Evolutionary conservation across 2,888 invertebrate genomes (phyloP), one percentile per base, ranked within the genome.

Genomic region (Eupeodes luniger): DNA sequence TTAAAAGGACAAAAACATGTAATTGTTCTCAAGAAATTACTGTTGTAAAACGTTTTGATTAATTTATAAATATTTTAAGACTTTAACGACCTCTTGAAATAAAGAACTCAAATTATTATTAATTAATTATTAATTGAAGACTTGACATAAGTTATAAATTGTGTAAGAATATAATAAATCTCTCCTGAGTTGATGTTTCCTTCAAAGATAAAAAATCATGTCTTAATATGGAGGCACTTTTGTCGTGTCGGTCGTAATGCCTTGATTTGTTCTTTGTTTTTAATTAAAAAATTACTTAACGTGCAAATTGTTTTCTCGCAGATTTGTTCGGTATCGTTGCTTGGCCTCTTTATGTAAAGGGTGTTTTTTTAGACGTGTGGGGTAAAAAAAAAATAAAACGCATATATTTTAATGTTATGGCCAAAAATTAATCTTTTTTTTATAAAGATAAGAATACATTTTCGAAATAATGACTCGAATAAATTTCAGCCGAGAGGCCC

Each of bases 261-360:
- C 40, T 5, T 40, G 40, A 5, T 5, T 40, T 40, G 2, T 5
- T 64, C 14, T 44, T 64, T 40, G n/a, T 11, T 16, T 75, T 75
- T 64, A 80, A 84, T 84, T 84, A 81, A 76, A 76, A 85, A 81
- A 81, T 85, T 81, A 76, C 76, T 85, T 44, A 59, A 57, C 6
- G 5, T 81, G 81, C 51, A 70, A 85, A 72, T 76, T 16, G 6
- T 40, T 9, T 51, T 55, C 51, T 75, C 36, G 61, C 72, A 74
- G 67, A 79, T 84, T 75, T 75, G 36, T 49, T 55, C 47, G 47
- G 47, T 64, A 19, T 64, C 14, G 6, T 34, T 5, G 9, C 14
- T 64, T 19, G 64, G 11, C 16, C 44, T 64, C 64, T 19, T 64
- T 62, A 44, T 3, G 27, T 27, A 27, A 27, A 27, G 27, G 27